Base-by-base conservation (phyloP, 1,140 invertebrate genomes). In the Drosophila punjabiensis region DNA sequence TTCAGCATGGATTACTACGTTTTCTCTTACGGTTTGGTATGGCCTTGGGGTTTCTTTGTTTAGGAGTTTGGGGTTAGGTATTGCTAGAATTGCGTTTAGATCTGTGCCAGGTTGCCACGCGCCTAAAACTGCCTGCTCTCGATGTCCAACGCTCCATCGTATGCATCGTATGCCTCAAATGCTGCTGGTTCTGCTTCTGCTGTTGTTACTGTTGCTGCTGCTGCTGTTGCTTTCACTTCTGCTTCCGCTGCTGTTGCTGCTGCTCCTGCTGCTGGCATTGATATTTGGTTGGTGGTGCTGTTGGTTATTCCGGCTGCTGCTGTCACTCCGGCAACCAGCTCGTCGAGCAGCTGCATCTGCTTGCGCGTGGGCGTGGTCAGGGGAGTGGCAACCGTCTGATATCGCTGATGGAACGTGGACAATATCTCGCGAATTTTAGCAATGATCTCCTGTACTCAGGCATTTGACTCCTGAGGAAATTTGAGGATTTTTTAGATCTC, bases 381-480 rank as follows among this genome's bases (percentile, higher is more conserved):
- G 52, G 86, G 86, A 58, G 86, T 91, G 53, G 74, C 87, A 71
- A 90, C 87, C 81, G 89, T 90, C 55, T 90, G 86, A 73, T 96
- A 95, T 93, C 95, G 95, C 94, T 95, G 95, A 93, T 95, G 95
- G 95, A 96, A 96, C 94, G 95, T 95, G 93, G 95, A 95, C 94
- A 96, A 94, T 94, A 95, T 95, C 94, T 95, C 94, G 94, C 95
- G 95, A 95, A 96, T 96, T 94, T 95, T 96, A 95, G 95, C 95
- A 95, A 96, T 96, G 94, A 96, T 96, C 95, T 95, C 95, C 94
- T 96, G 95, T 95, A 96, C 95, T 96, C 95, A 96, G 95, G 95
- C 95, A 94, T 96, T 96, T 93, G 95, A 96, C 94, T 96, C 95
- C 94, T 76, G 16, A 39, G 35, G 14, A 56, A n/a, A 32, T 24